phyloP scores from a whole-genome alignment of 2,797 vertebrate species.

The Jordanella pulchra region DNA sequence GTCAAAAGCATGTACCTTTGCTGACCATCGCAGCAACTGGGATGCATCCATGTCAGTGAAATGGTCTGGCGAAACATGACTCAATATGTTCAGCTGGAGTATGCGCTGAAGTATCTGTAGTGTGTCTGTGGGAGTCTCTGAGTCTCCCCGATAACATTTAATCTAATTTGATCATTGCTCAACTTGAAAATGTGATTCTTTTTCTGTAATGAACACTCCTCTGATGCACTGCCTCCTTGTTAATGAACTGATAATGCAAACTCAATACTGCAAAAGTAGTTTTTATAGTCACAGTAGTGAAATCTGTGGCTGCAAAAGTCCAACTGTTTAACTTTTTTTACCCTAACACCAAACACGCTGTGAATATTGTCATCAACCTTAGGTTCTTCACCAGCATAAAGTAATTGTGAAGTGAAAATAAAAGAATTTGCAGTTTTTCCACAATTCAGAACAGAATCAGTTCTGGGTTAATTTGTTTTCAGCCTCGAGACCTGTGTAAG shows the following conservation, averaged over 20 bases:
- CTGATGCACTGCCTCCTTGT: background rate
- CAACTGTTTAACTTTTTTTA: background rate
- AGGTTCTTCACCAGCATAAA: too few relatives aligned
- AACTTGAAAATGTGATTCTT: background rate
- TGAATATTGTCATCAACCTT: too few relatives aligned
- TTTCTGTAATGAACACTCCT: background rate
- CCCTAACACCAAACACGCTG: background rate
- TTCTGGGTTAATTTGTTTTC: too few relatives aligned
- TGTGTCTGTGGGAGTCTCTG: background rate
- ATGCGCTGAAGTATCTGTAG: slow-evolving; percentile 9
- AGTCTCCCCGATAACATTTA: background rate
- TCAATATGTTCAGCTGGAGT: slow-evolving; percentile 11
- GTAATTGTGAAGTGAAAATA: too few relatives aligned
- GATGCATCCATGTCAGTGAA: slow-evolving; percentile 43
- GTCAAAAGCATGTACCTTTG: slow-evolving; percentile 42
- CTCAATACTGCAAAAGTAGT: background rate
- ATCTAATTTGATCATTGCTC: slow-evolving; percentile 7
- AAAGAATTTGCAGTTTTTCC: too few relatives aligned
- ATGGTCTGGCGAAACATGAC: slow-evolving; percentile 36
- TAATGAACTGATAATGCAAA: slow-evolving; percentile 25
- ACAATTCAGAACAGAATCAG: too few relatives aligned
- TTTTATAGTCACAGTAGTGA: background rate
- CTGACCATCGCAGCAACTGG: slow-evolving; percentile 35
- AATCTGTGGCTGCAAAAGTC: background rate
- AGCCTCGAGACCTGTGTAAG: too few relatives aligned